phyloP scores from a whole-genome alignment of 2,113 vertebrate species.

The Dermatemys mawii region DNA sequence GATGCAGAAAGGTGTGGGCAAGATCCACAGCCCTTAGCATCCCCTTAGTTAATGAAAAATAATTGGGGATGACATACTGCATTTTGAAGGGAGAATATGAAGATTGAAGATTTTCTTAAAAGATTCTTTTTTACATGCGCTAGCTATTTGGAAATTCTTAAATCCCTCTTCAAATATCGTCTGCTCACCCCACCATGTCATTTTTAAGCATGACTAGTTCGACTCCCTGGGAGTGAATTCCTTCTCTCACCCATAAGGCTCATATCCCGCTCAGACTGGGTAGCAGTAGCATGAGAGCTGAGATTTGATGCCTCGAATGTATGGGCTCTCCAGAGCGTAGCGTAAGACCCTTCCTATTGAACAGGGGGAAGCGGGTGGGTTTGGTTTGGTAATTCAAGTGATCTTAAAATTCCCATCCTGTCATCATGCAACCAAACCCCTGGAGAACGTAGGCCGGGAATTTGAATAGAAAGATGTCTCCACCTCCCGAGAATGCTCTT shows the following conservation, averaged over 20 bases:
- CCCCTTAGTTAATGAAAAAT: neutral
- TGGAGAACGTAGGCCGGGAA: neutral
- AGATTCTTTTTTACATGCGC: neutral
- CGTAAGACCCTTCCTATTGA: neutral
- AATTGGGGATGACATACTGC: neutral
- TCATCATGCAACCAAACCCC: neutral
- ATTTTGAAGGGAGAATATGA: neutral
- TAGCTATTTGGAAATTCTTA: constrained; percentile 39
- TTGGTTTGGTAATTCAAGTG: neutral
- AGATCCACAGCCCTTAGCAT: neutral
- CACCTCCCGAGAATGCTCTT: neutral
- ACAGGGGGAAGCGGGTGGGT: neutral
- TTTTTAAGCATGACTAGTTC: neutral
- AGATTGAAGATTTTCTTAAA: neutral
- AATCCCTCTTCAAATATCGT: constrained; percentile 10
- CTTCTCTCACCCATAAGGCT: constrained; percentile 27
- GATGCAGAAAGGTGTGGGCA: neutral
- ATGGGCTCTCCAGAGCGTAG: neutral
- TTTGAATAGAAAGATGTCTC: neutral
- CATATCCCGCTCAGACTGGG: neutral
- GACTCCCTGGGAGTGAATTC: constrained; percentile 25
- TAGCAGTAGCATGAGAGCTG: neutral
- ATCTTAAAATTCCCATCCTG: neutral
- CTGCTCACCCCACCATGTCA: neutral
- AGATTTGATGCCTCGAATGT: neutral